Percentiles rank a stretch among this genome's conserved stretches.
These are phyloP conservation scores for Bagarius yarrelli DNA, from an alignment of 2,113 vertebrate genomes.

Conservation along the genomic window DNA sequence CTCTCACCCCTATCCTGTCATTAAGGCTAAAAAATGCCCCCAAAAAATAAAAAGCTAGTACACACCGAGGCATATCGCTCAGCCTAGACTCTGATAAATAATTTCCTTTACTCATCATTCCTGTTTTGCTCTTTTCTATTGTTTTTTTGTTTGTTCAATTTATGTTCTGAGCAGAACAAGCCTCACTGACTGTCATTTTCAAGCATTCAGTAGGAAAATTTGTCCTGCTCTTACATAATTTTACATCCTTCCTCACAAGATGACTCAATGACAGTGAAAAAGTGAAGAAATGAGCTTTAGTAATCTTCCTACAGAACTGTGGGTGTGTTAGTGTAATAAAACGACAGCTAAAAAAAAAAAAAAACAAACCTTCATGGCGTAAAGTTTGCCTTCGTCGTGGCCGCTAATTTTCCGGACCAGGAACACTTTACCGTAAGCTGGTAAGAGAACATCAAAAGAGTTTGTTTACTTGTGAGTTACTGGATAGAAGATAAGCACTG, in stretches of 20 bases:
- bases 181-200: not conserved
- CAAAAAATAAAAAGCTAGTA: no score
- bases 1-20: no score
- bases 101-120: not conserved
- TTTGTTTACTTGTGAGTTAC: not conserved
- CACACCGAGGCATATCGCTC: not conserved
- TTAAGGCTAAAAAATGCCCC: no score
- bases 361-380: conserved; percentile 83
- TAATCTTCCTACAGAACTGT: not conserved
- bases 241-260: conserved; percentile 2
- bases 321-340: not conserved
- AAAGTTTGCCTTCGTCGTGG: conserved; percentile 82
- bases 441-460: conserved; percentile 22
- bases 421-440: conserved; percentile 92
- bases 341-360: no score
- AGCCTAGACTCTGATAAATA: not conserved
- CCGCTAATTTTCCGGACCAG: conserved; percentile 86
- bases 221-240: conserved; percentile 6
- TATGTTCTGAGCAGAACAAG: not conserved
- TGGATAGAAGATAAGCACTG: not conserved
- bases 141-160: not conserved
- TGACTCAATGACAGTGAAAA: conserved; percentile 10
- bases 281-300: not conserved
- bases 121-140: not conserved
- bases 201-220: not conserved